Conservation (phyloP, 2,113 vertebrate species). For the Fulica atra region DNA sequence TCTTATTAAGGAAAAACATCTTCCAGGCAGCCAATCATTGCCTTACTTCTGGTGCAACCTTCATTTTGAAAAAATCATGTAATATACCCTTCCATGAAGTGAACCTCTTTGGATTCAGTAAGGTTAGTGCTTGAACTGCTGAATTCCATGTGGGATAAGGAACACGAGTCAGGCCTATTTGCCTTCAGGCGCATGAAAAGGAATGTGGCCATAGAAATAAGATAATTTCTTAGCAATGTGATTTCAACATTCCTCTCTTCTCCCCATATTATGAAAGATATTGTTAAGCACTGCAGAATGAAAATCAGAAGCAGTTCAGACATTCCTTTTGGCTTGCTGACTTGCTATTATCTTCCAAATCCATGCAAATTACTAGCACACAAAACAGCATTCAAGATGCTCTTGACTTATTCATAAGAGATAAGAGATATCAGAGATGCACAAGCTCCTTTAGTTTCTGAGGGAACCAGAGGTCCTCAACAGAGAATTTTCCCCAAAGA, state of each 20-base stretch:
- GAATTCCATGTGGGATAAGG: neutral
- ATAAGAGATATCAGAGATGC: neutral
- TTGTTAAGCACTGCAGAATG: neutral
- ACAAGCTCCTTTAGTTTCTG: neutral
- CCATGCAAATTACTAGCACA: neutral
- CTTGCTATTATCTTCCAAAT: conserved; percentile 12
- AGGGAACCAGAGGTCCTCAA: neutral
- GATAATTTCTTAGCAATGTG: neutral
- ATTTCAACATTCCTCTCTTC: neutral
- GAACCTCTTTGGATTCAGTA: neutral
- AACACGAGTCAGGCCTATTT: neutral
- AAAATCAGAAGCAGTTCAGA: conserved; percentile 19
- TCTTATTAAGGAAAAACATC: neutral
- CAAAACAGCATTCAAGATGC: neutral
- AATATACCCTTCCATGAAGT: neutral
- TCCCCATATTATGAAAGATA: neutral
- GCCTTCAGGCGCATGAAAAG: neutral
- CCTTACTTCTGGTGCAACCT: neutral
- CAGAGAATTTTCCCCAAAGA: neutral
- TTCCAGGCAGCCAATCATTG: neutral
- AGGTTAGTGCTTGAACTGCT: neutral
- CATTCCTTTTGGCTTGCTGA: neutral
- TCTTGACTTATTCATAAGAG: conserved; percentile 8
- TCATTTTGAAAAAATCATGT: neutral
- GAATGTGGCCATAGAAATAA: neutral